Percentiles rank a stretch among this genome's conserved stretches.
Conservation (phyloP, 2,888 invertebrate species). For the Thumatha senex region DNA sequence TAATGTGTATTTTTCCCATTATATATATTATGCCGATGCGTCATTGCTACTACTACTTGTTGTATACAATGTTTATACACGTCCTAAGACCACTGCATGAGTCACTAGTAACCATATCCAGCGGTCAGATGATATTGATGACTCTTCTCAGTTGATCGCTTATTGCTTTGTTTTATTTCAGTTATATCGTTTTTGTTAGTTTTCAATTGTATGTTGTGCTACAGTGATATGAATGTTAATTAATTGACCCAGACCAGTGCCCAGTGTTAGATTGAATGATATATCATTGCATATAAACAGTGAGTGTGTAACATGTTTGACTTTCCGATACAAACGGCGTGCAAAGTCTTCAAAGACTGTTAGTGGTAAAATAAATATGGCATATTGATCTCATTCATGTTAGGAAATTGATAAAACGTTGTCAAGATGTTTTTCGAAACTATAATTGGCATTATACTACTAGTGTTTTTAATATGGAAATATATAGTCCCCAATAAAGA, state of each 20-base stretch:
- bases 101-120: conserved; percentile 56
- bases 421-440: conserved; percentile 68
- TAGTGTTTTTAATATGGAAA: conserved; percentile 68
- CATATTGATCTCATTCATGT: conserved; percentile 53
- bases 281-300: conserved; percentile 27
- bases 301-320: conserved; percentile 47
- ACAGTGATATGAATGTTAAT: conserved; percentile 25
- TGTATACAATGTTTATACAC: conserved; percentile 66
- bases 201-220: conserved; percentile 14
- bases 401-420: conserved; percentile 63
- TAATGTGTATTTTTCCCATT: conserved; percentile 57
- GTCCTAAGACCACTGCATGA: conserved; percentile 69
- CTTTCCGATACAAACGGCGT: conserved; percentile 58
- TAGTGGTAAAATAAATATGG: conserved; percentile 37
- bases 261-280: conserved; percentile 12
- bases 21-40: conserved; percentile 52
- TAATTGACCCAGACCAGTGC: conserved; percentile 30
- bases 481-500: conserved; percentile 48
- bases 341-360: conserved; percentile 51
- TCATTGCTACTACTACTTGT: conserved; percentile 59
- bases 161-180: conserved; percentile 40
- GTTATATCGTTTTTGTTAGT: conserved; percentile 26
- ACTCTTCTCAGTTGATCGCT: conserved; percentile 50
- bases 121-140: conserved; percentile 65
- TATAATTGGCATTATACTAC: conserved; percentile 62